These are phyloP conservation scores for Eustalomyia histrio DNA, from an alignment of 2,888 invertebrate genomes.

Conservation along the genomic window DNA sequence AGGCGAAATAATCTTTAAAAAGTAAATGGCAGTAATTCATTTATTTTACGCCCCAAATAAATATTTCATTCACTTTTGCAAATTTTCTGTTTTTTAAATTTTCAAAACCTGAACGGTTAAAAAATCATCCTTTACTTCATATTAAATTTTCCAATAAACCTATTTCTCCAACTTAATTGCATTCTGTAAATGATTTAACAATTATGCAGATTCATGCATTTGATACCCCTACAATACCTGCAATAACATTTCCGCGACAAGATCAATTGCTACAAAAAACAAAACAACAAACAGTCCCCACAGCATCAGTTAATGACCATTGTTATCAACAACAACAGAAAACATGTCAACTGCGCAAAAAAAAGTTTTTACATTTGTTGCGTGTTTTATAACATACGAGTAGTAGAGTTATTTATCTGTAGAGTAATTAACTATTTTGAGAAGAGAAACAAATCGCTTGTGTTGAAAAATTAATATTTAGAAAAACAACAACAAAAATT, in stretches of 20 bases:
- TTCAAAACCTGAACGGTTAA: too few species aligned
- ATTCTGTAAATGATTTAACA: neutral
- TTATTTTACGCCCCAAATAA: too few species aligned
- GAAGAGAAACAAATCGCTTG: neutral
- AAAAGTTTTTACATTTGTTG: conserved; percentile 62
- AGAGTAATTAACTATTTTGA: neutral
- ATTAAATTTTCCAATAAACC: too few species aligned
- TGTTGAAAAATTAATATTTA: too few species aligned
- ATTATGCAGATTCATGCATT: conserved; percentile 39
- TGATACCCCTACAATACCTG: conserved; percentile 1
- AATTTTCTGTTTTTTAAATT: too few species aligned
- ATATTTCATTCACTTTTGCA: too few species aligned
- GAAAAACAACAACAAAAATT: conserved; percentile 53
- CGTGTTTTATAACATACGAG: conserved; percentile 70
- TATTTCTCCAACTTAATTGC: too few species aligned
- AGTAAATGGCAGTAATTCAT: too few species aligned
- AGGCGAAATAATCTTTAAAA: too few species aligned
- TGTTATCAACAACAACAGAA: conserved; percentile 18
- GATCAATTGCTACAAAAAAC: conserved; percentile 12
- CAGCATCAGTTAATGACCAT: conserved; percentile 10
- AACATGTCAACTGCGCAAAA: conserved; percentile 22
- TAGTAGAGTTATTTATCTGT: conserved; percentile 48
- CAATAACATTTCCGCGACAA: conserved; percentile 39
- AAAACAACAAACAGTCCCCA: conserved; percentile 17
- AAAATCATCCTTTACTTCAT: too few species aligned